Base-by-base conservation (phyloP, 2,888 invertebrate species). In the Pedicia rivosa region DNA sequence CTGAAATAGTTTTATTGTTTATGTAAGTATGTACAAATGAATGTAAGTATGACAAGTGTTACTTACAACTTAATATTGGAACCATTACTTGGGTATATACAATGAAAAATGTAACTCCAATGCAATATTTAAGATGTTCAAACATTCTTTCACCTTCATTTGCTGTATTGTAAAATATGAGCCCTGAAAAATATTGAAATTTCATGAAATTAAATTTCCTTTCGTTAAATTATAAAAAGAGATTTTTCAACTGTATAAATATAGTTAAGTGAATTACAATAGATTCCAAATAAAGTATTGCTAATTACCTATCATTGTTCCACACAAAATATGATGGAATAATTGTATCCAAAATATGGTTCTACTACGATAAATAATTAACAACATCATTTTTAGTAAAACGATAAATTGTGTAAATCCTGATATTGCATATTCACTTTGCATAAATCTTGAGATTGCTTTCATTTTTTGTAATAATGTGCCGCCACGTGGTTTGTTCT, bases 61-160 rank as follows among this genome's bases (percentile, higher is more conserved):
- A 70, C 74, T 70, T 55, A 76, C 76, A 77, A 35, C 72, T 65
- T 43, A 77, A 58, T 8, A 76, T 72, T 16, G 76, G 75, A 32
- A 74, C 71, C 70, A 75, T 75, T 17, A 73, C 68, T 49, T 76
- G 74, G 0, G 76, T 76, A 47, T 76, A 77, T 1, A 73, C 64
- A 48, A 74, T 71, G 59, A 76, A 74, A 37, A 76, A 65, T 13
- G 74, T 65, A 12, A 72, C 61, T 1, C 73, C 75, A 33, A 76
- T 70, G 48, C 74, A 75, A 51, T 73, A 65, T 52, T 77, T 77
- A 41, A 77, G 59, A 48, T 76, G 77, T 47, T 72, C 72, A 52
- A 76, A 77, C 71, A 75, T 74, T 46, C 74, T 66, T 1, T 63
- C 57, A 15, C 76, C 76, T 40, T 75, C 70, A 47, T 73, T 71